Conservation (phyloP, 1,140 invertebrate genomes). For the Drosophila hydei region DNA sequence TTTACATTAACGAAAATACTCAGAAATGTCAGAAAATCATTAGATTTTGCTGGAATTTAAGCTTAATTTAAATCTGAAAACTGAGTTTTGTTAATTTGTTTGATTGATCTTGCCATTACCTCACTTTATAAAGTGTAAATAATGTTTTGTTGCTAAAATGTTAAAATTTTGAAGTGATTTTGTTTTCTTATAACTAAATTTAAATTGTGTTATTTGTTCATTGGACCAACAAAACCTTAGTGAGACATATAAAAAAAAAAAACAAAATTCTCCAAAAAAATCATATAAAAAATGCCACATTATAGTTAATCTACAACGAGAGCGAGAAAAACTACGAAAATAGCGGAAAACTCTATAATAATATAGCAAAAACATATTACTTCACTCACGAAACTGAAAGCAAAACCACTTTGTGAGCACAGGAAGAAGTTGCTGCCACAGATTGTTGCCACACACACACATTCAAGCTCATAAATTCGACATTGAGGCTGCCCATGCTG, state of each 20-base stretch:
- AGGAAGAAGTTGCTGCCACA: conserved; percentile 66
- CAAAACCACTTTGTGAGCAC: conserved; percentile 46
- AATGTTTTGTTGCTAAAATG: conserved; percentile 26
- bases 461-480: conserved; percentile 45
- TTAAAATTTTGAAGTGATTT: conserved; percentile 68
- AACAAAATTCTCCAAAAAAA: conserved; percentile 33
- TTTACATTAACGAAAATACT: no score
- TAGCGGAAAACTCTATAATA: conserved; percentile 69
- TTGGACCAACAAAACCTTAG: conserved; percentile 59
- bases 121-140: conserved; percentile 20
- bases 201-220: conserved; percentile 68
- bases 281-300: conserved; percentile 57
- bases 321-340: conserved; percentile 45
- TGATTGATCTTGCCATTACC: conserved; percentile 22
- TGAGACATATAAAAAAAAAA: conserved; percentile 53
- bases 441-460: conserved; percentile 35
- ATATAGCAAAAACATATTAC: conserved; percentile 59
- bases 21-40: not conserved
- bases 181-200: conserved; percentile 50
- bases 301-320: conserved; percentile 60
- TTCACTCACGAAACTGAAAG: conserved; percentile 73
- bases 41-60: not conserved
- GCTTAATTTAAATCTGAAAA: not conserved
- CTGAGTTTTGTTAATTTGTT: not conserved
- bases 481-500: conserved; percentile 48